Conservation (phyloP, 2,797 vertebrate genomes). For the Prionace glauca region DNA sequence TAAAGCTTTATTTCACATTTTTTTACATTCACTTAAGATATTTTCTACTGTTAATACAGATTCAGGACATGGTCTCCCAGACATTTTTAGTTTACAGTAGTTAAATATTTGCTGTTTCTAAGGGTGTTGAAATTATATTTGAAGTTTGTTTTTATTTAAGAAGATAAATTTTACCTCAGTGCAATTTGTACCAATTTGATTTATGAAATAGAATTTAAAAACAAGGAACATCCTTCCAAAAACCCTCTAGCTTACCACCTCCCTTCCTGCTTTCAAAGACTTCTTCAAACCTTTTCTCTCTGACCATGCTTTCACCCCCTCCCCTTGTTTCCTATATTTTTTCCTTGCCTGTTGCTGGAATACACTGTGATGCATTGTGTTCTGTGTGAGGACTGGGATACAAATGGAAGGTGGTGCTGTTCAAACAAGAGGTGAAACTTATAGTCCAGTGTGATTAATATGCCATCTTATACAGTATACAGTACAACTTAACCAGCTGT, state of each 20-base stretch:
- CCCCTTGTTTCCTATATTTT: conserved; percentile 15
- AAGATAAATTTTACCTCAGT: neutral
- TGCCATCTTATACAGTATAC: neutral
- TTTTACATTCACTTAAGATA: neutral
- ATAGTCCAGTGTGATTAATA: neutral
- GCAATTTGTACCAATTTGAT: neutral
- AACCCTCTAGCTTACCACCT: neutral
- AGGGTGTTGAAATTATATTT: conserved; percentile 1
- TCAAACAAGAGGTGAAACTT: neutral
- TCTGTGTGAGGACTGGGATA: neutral
- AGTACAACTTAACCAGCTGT: neutral
- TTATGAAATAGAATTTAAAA: neutral
- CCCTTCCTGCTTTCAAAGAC: neutral
- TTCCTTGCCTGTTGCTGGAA: neutral
- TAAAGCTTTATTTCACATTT: neutral
- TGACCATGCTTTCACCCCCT: neutral
- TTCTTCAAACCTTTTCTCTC: neutral
- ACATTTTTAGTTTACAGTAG: neutral
- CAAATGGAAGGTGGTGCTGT: neutral
- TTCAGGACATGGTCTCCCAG: neutral
- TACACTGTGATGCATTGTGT: neutral
- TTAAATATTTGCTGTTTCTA: neutral
- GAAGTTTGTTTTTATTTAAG: neutral
- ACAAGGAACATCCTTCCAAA: neutral
- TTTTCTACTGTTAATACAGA: neutral